Evolutionary conservation across 2,113 vertebrate genomes (phyloP).

Genomic region (Charadrius vociferus): DNA sequence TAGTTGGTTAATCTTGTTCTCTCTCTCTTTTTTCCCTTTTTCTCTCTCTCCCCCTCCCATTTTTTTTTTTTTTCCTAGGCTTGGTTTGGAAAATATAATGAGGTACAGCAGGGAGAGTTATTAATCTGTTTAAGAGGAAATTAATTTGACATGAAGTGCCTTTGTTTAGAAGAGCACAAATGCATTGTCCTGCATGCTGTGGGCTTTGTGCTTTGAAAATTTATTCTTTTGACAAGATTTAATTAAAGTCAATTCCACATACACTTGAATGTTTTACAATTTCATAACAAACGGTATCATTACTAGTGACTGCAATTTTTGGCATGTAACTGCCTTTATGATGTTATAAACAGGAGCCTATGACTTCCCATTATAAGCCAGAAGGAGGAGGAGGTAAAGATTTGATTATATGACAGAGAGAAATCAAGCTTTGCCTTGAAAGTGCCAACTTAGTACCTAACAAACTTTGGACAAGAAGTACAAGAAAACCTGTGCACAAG

Average conservation of each 20-base stretch:
- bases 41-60: fast-evolving
- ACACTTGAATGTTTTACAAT: slow-evolving; percentile 9
- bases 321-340: slow-evolving; percentile 49
- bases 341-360: slow-evolving; percentile 43
- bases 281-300: slow-evolving; percentile 40
- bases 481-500: background rate
- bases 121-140: slow-evolving; percentile 43
- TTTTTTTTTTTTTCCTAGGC: too few species aligned
- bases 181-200: slow-evolving; percentile 1
- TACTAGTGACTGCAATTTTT: slow-evolving; percentile 20
- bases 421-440: background rate
- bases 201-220: slow-evolving; percentile 56
- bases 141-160: slow-evolving; percentile 30
- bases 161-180: slow-evolving; percentile 11
- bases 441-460: background rate
- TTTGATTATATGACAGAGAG: background rate
- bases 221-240: slow-evolving; percentile 48
- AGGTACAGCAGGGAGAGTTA: background rate
- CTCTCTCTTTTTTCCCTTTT: background rate
- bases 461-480: background rate
- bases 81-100: background rate
- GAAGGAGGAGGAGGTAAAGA: slow-evolving; percentile 16
- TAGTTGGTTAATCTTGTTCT: background rate
- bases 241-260: slow-evolving; percentile 54
- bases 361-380: slow-evolving; percentile 29